A percentile compares a stretch with the other conserved stretches of the same genome.
These are phyloP conservation scores for Ictidomys tridecemlineatus DNA, from an alignment of 2,113 vertebrate genomes.

Conservation along the genomic window DNA sequence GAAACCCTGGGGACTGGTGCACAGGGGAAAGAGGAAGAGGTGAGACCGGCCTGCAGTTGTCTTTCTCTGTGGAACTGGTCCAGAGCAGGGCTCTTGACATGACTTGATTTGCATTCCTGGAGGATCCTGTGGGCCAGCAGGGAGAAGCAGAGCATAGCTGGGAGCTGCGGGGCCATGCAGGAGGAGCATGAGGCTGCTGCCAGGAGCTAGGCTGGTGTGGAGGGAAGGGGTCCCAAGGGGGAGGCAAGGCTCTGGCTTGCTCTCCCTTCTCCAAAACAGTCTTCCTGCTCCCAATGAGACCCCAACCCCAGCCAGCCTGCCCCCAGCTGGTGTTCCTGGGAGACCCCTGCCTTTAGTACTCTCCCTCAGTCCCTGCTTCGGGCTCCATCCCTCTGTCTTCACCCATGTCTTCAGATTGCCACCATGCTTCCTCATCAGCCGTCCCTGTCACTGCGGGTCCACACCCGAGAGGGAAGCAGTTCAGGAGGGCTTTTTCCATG, in stretches of 20 bases:
- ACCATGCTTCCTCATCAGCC: not conserved
- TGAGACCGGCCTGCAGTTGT: not conserved
- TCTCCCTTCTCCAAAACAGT: not conserved
- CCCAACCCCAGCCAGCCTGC: not conserved
- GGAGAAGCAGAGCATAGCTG: not conserved
- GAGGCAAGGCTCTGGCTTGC: not conserved
- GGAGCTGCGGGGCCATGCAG: not conserved
- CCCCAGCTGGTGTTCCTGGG: not conserved
- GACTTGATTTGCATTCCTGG: constrained; percentile 4
- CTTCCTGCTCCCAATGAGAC: not conserved
- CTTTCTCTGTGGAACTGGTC: not conserved
- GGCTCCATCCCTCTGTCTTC: not conserved
- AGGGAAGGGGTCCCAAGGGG: not conserved
- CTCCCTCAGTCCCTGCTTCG: not conserved
- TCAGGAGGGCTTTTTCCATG: not conserved
- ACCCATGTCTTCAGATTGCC: not conserved
- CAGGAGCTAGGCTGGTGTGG: not conserved
- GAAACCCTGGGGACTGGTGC: not conserved
- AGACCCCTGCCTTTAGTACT: not conserved
- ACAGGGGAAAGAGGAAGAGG: not conserved
- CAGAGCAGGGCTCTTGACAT: not conserved
- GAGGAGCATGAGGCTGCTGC: not conserved
- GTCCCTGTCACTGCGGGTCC: not conserved
- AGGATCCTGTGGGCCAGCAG: not conserved
- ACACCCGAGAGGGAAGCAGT: not conserved